A percentile compares a stretch with the other conserved stretches of the same genome.
Evolutionary conservation across 2,113 vertebrate genomes (phyloP).

Genomic region (Ovis aries): DNA sequence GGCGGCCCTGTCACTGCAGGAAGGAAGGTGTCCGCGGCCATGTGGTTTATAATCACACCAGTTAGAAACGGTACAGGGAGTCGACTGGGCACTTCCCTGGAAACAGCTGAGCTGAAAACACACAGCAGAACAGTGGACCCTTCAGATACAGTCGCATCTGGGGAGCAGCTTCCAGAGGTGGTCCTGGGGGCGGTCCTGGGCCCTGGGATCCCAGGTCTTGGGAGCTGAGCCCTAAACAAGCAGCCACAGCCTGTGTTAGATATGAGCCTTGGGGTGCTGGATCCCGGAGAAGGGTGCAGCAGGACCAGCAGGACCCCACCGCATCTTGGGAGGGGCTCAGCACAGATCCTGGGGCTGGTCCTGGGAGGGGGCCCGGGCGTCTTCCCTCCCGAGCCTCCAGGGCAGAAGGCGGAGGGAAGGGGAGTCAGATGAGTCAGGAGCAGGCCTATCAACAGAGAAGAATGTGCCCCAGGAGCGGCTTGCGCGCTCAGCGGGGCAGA

Average conservation of each 20-base stretch:
- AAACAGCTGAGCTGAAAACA: too few relatives aligned
- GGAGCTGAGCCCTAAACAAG: neutral
- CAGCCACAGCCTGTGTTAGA: neutral
- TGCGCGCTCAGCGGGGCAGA: rapidly evolving
- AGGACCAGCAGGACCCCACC: neutral
- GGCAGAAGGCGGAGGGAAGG: too few relatives aligned
- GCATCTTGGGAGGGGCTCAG: too few relatives aligned
- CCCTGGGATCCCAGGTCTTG: neutral
- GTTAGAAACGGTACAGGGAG: too few relatives aligned
- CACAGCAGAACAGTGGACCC: too few relatives aligned
- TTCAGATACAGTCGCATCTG: neutral
- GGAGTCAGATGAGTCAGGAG: too few relatives aligned
- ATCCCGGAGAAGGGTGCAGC: neutral
- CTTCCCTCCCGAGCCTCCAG: neutral
- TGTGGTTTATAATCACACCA: neutral
- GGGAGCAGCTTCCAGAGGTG: neutral
- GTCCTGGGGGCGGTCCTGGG: neutral
- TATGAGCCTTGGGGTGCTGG: neutral
- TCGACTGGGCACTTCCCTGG: rapidly evolving
- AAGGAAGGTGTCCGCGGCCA: rapidly evolving
- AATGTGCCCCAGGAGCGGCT: rapidly evolving
- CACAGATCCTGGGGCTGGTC: too few relatives aligned
- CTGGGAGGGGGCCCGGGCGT: neutral
- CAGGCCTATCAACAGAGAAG: neutral
- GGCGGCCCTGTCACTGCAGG: rapidly evolving